These are phyloP conservation scores for Phytoseiulus persimilis DNA, from an alignment of 2,888 invertebrate species.

Conservation along the genomic window DNA sequence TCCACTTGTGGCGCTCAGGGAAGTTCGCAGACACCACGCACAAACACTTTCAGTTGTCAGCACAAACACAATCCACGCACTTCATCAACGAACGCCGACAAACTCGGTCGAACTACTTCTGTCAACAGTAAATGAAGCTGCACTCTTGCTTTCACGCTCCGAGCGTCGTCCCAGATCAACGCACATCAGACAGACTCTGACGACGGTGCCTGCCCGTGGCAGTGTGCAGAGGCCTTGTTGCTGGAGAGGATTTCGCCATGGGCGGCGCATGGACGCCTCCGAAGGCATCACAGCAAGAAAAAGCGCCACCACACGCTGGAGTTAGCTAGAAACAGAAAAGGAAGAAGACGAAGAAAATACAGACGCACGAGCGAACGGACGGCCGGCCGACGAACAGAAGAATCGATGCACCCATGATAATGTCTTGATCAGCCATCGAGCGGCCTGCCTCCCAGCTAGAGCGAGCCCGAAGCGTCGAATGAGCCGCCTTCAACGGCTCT, in stretches of 20 bases:
- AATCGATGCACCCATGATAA: not conserved
- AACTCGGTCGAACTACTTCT: not conserved
- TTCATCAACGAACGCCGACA: not conserved
- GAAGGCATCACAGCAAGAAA: not conserved
- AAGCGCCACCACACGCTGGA: not conserved
- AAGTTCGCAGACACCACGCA: not conserved
- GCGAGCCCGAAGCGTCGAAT: not conserved
- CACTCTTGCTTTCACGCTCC: not conserved
- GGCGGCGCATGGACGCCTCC: conserved; percentile 5
- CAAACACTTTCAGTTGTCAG: not conserved
- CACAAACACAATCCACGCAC: not conserved
- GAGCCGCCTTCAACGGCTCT: too few species aligned
- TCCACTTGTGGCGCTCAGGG: not conserved
- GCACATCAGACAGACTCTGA: conserved; percentile 5
- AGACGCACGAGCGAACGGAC: not conserved
- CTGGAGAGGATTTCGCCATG: not conserved
- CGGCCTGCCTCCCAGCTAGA: not conserved
- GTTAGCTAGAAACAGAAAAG: not conserved
- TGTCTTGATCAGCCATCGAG: not conserved
- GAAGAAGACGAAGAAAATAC: not conserved
- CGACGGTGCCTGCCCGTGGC: not conserved
- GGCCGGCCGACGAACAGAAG: not conserved
- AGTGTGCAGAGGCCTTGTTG: not conserved
- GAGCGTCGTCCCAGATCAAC: conserved; percentile 5
- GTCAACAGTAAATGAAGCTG: not conserved